Evolutionary conservation across 2,113 vertebrate species (phyloP), one percentile per base, ranked within the genome.

Genomic region (Condylura cristata): DNA sequence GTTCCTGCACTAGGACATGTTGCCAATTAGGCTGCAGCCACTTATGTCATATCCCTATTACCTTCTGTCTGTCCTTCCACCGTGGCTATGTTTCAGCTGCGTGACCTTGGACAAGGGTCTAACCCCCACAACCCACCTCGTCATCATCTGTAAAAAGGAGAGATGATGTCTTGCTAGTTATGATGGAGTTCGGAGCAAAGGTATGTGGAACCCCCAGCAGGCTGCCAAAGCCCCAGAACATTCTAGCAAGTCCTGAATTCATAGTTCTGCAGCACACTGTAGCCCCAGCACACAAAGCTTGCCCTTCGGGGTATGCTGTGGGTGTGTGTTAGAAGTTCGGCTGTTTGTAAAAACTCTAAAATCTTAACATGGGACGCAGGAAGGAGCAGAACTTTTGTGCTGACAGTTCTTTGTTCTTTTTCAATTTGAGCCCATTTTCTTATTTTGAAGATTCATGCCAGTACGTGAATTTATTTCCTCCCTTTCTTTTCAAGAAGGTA

Each of bases 61-160:
- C 84, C 61, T 90, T 41, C 53, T n/a, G n/a, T n/a, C n/a, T n/a
- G n/a, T n/a, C n/a, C 7, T 66, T 81, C 41, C 58, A 48, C 66
- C 34, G 12, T 44, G 87, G 56, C 72, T 32, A 83, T 60, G 34
- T 75, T 95, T 89, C 56, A 93, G 34, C 78, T 82, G 44, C 46
- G 37, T 93, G 91, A 96, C 93, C 93, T 95, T 93, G 88, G 85
- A 76, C 78, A 66, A 78, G 82, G 88, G 82, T 78, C 93, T 89
- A 9, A 65, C 60, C 41, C 32, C 88, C 41, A 58, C 18, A 30
- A 70, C 70, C 51, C 28, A 86, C 26, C 48, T 58, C 65, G 32
- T 60, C 41, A 63, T 72, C 48, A 22, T 70, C 84, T 51, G 14
- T 51, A 51, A 17, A 51, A 51, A 51, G 48, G 46, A 17, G 51